Evolutionary conservation across 2,888 invertebrate species (phyloP), one percentile per base, ranked within the genome.

Genomic region (Gandaritis pyraliata): DNA sequence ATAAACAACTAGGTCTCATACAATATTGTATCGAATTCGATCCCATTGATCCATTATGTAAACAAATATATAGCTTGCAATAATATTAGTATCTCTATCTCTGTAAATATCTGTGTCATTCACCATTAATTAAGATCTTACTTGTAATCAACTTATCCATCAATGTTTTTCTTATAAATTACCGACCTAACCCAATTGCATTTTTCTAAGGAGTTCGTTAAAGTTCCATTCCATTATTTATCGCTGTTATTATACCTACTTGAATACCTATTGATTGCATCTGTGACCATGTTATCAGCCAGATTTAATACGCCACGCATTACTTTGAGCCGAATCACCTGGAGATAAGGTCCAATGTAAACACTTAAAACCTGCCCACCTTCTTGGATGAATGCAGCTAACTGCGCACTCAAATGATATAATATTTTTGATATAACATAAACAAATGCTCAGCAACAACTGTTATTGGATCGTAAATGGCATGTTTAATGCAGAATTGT

Each of bases 111-210:
- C n/a, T n/a, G n/a, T n/a, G n/a, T 57, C 45, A 38, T 43, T 43
- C 10, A 16, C 8, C 10, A 39, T 46, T 33, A 23, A 39, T 46
- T 33, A 23, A 55, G 29, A 50, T 33, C 33, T 33, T 33, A 23
- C 11, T 4, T 23, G 36, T 52, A 30, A 4, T 48, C 45, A 43
- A 45, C 43, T 11, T 43, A 16, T 43, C 16, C 0, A 16, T 11
- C 0, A 11, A 23, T n/a, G 29, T 18, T 67, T 47, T 59, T 63
- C 47, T 61, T 55, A 41, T 60, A 53, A 54, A 58, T 60, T 63
- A 70, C 72, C 71, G 74, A 80, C 78, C 80, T 80, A 77, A 70
- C 77, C 71, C 76, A 82, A 77, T 73, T 71, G 58, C 61, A 67
- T 74, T 77, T 70, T 73, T 71, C 70, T 72, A 72, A 64, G 72